Evolutionary conservation across 2,888 invertebrate genomes (phyloP), one percentile per base, ranked within the genome.

Genomic region (Limenitis arthemis): DNA sequence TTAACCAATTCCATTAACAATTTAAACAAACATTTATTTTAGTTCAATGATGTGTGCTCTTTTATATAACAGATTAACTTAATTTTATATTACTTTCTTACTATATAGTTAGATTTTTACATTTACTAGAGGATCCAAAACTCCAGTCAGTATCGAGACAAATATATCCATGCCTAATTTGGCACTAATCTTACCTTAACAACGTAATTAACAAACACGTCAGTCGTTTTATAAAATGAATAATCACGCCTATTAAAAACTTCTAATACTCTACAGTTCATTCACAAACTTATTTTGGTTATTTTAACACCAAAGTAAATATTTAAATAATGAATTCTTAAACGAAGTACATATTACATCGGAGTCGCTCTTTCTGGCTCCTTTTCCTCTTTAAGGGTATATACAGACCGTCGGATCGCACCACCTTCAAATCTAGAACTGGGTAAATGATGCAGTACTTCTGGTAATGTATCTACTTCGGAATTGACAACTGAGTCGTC

Each of bases 381-480:
- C 38, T 73, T 78, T 39, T 81, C 75, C 53, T 77, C 85, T 64
- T 70, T 80, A 36, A 83, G 65, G 33, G 77, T 80, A 58, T 80
- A 83, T 50, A 83, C 78, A 57, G 79, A 73, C 51, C 87, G 72
- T 48, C 86, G 72, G 42, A 85, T 67, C 2, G 82, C 79, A 50
- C 79, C 75, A 11, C 81, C 78, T 49, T 82, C 83, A 47, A 66
- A 76, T 43, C 79, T 73, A 29, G 73, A 62, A 56, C 69, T 72
- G 7, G 84, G 73, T 42, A 86, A 77, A 58, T 86, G 86, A 58
- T 86, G 81, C 53, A 86, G 65, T 43, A 87, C 85, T 64, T 87
- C 87, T 39, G 87, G 87, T 59, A 86, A 67, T 34, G 77, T 77
- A 58, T 86, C 86, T 8, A 76, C 77, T 60, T 84, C 85, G 52